Evolutionary conservation across 2,797 vertebrate species (phyloP), one percentile per base, ranked within the genome.

Genomic region (Labroides dimidiatus): DNA sequence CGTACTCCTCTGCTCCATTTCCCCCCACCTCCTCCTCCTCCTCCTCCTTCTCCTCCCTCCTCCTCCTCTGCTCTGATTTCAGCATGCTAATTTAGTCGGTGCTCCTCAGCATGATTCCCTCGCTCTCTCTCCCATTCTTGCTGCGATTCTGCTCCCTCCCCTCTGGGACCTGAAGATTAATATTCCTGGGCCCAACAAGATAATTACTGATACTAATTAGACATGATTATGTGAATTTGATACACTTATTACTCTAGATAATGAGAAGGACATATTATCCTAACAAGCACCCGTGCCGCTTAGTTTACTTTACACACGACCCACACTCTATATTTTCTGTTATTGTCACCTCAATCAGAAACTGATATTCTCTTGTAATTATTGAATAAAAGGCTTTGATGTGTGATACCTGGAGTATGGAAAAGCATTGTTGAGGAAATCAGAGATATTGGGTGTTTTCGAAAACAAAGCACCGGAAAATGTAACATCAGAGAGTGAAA

Each of bases 131-230:
- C 91, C 84, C 88, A 79, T 92, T 91, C 93, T 93, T 80, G 88
- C 66, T 81, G 86, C 89, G 91, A 92, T 87, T 89, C 86, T 92
- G 91, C 89, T 92, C 91, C 93, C 95, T 94, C 93, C 96, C 95
- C 93, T 92, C 93, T 93, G 93, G 94, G 93, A 95, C 90, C 71
- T 83, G 94, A 95, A 96, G 95, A 96, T 95, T 96, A 97, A 97
- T 98, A 97, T 96, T 95, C 95, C 95, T 91, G 91, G 80, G 92
- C 95, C 96, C 95, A 95, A 95, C 96, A 95, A 95, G 93, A 95
- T 96, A 96, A 98, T 97, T 97, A 97, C 96, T 96, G 96, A 97
- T 96, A 97, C 96, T 97, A 97, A 97, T 97, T 97, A 97, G 96
- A 96, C 95, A 95, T 97, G 96, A 97, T 98, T 96, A 96, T 95